Conservation (phyloP, 2,113 vertebrate genomes). For the Kryptolebias marmoratus region DNA sequence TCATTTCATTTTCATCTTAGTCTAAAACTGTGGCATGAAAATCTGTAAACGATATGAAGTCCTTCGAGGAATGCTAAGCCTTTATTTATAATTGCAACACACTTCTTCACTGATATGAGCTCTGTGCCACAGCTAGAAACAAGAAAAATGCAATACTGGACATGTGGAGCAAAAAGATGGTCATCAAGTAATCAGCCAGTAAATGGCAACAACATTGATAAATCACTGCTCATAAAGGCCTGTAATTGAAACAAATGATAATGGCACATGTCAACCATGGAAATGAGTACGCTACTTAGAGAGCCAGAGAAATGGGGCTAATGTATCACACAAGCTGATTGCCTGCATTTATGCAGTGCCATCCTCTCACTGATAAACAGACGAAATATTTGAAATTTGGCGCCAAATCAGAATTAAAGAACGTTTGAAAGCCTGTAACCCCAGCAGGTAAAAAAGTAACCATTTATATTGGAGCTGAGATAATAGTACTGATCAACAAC, state of each 20-base stretch:
- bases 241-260: conserved; percentile 52
- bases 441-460: conserved; percentile 5
- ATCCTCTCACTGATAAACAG: conserved; percentile 17
- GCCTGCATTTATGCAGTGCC: neutral
- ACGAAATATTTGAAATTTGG: neutral
- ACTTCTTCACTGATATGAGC: neutral
- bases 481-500: conserved; percentile 35
- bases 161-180: neutral
- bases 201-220: conserved; percentile 26
- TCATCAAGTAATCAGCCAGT: conserved; percentile 27
- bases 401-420: conserved; percentile 7
- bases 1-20: no score
- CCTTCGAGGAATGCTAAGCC: no score
- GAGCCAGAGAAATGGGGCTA: conserved; percentile 20
- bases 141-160: neutral
- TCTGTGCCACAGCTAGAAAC: neutral
- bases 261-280: conserved; percentile 27
- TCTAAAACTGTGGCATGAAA: no score
- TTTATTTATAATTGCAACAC: no score
- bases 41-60: no score
- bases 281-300: conserved; percentile 32
- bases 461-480: conserved; percentile 12
- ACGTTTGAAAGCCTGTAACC: neutral
- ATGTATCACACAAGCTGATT: conserved; percentile 38
- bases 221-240: conserved; percentile 14